Evolutionary conservation across 2,888 invertebrate genomes (phyloP).

Genomic region (Acronicta alni): DNA sequence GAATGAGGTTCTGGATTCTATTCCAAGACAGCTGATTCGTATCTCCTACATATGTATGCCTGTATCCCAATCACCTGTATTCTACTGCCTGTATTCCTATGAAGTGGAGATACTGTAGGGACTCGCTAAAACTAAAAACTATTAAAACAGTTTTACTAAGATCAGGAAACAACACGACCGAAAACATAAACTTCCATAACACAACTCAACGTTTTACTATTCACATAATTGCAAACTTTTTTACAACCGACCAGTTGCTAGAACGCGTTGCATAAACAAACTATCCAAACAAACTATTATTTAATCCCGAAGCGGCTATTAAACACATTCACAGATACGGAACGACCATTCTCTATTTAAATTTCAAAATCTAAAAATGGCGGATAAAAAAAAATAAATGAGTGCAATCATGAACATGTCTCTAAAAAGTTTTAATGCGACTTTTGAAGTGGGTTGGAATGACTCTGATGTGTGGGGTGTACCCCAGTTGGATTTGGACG

Average conservation of each 20-base stretch:
- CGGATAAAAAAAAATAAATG: background rate
- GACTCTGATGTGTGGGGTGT: constrained; percentile 65
- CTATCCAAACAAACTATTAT: constrained; percentile 11
- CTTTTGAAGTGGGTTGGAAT: constrained; percentile 61
- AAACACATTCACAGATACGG: constrained; percentile 6
- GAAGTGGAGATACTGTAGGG: too few relatives aligned
- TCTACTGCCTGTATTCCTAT: too few relatives aligned
- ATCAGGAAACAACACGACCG: background rate
- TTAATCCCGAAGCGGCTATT: constrained; percentile 16
- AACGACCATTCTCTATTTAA: constrained; percentile 11
- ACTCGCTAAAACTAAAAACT: too few relatives aligned
- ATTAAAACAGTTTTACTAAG: too few relatives aligned
- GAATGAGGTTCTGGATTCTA: too few relatives aligned
- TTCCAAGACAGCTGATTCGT: too few relatives aligned
- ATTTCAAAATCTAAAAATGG: constrained; percentile 38
- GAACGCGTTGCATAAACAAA: constrained; percentile 4
- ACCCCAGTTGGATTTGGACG: constrained; percentile 73
- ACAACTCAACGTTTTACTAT: background rate
- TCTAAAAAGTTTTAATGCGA: constrained; percentile 45
- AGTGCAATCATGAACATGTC: constrained; percentile 20
- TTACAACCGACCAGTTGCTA: constrained; percentile 1
- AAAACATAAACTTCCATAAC: background rate
- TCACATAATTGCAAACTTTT: background rate
- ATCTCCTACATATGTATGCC: too few relatives aligned
- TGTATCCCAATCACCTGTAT: too few relatives aligned